These are phyloP conservation scores for Musca vetustissima DNA, from an alignment of 1,140 invertebrate species.

Conservation along the genomic window DNA sequence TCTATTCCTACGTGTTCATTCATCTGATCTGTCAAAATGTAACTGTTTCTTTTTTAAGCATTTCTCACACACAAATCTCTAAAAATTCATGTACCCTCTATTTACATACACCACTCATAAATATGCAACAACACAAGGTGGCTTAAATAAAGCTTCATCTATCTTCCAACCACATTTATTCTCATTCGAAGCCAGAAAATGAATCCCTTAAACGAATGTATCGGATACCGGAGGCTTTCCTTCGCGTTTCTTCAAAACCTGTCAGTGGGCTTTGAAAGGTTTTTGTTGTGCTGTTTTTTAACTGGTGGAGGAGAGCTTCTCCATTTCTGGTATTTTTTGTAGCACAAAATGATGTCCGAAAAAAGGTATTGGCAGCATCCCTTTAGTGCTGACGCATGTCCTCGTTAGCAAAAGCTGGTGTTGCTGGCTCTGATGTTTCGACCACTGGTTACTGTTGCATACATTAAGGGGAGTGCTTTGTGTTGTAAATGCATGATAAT, in stretches of 20 bases:
- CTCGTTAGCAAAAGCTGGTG: not conserved
- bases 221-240: not conserved
- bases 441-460: not conserved
- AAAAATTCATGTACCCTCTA: not conserved
- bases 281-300: not conserved
- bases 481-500: conserved; percentile 21
- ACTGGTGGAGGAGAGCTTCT: not conserved
- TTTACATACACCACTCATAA: conserved; percentile 12
- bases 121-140: conserved; percentile 22
- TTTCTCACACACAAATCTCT: not conserved
- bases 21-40: not conserved
- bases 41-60: not conserved
- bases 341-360: not conserved
- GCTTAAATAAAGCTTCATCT: conserved; percentile 17
- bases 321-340: not conserved
- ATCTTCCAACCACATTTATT: not conserved
- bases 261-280: not conserved
- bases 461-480: conserved; percentile 7
- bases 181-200: not conserved
- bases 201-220: no score
- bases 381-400: conserved; percentile 17
- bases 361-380: conserved; percentile 23
- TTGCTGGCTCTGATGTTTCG: not conserved
- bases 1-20: no score
- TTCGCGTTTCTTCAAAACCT: conserved; percentile 21